Base-by-base conservation (phyloP, 1,140 invertebrate species). In the Chelonus insularis region DNA sequence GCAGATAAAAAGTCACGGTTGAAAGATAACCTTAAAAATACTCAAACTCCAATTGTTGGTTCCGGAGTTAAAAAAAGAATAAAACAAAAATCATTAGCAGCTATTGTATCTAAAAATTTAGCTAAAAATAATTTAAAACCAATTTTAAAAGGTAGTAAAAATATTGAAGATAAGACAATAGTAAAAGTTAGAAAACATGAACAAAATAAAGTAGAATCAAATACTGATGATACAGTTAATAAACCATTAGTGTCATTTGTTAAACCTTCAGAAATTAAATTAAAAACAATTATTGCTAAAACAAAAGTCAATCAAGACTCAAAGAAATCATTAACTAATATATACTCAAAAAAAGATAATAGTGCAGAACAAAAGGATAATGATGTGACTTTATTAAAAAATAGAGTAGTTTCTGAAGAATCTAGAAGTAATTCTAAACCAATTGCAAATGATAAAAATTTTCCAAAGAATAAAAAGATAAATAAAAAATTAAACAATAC, bases 1-100 rank as follows among this genome's bases (percentile, higher is more conserved):
- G 36, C 14, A 21, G 37, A 48, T 60, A 21, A 14, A 2, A 5
- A 58, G 8, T 25, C 14, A 37, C n/a, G n/a, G n/a, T 3, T 25
- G 21, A 47, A 62, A 25, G 32, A 14, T n/a, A 54, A 52, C 5
- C 11, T 14, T 1, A 8, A 51, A 29, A 25, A 23, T 23, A 56
- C n/a, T 51, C 20, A 25, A 52, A 34, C 43, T n/a, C 9, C 8
- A 57, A 25, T 4, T 45, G 5, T 8, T n/a, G 36, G 25, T 56
- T 12, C 43, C 1, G 14, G 32, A 14, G 34, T 1, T 14, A 37
- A 43, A 4, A 50, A 60, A 52, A 71, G 76, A 68, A 59, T 81
- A 16, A 80, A 76, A 54, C 79, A 80, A 64, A 79, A 79, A 64
- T 69, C 65, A 39, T 65, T 81, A 9, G 66, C 69, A 9, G 5